Conservation (phyloP, 2,797 vertebrate genomes). For the Pangasius macronema region DNA sequence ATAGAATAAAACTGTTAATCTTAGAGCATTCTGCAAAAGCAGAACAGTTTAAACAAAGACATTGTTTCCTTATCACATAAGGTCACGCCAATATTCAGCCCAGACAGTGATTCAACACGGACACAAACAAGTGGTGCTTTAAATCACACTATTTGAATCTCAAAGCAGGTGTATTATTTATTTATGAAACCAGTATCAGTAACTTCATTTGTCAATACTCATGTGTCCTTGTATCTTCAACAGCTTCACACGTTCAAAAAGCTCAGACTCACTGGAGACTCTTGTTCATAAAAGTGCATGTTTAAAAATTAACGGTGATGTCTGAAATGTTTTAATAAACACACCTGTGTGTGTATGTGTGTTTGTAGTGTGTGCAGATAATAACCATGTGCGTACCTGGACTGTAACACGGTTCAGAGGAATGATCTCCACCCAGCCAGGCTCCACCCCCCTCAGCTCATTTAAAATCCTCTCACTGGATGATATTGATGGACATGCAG, state of each 20-base stretch:
- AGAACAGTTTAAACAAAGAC: neutral
- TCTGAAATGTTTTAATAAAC: neutral
- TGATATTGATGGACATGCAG: conserved; percentile 80
- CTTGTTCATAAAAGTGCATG: neutral
- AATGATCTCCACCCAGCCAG: conserved; percentile 93
- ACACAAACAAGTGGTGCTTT: neutral
- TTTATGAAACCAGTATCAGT: neutral
- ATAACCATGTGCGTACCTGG: conserved; percentile 91
- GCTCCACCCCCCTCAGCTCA: conserved; percentile 88
- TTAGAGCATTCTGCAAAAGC: neutral
- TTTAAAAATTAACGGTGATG: neutral
- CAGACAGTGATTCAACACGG: neutral
- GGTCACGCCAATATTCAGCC: neutral
- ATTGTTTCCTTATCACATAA: neutral
- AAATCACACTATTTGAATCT: neutral
- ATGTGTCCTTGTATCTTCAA: neutral
- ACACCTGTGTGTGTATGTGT: neutral
- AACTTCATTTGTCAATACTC: neutral
- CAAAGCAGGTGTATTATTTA: neutral
- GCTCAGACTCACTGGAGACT: neutral
- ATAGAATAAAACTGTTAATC: neutral
- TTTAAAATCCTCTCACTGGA: conserved; percentile 91
- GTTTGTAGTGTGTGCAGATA: conserved; percentile 86
- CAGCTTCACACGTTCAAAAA: neutral
- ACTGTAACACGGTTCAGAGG: conserved; percentile 90